A percentile compares a stretch with the other conserved stretches of the same genome.
Conservation (phyloP, 1,140 invertebrate genomes). For the Drosophila kohkoa region DNA sequence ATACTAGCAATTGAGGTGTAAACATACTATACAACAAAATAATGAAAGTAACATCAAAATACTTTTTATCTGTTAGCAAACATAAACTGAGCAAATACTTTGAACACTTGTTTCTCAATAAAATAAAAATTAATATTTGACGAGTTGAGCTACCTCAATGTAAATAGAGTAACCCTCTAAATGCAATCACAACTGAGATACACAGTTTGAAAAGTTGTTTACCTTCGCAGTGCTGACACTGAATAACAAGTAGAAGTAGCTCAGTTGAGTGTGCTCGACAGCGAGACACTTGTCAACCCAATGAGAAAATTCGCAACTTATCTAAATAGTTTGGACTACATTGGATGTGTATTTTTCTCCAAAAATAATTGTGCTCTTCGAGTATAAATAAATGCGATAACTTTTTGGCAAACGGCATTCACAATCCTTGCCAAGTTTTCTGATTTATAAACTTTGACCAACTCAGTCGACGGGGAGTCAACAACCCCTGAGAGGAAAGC, state of each 20-base stretch:
- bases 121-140: neutral
- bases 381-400: conserved; percentile 20
- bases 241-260: conserved; percentile 21
- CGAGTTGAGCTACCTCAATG: neutral
- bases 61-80: too few species aligned
- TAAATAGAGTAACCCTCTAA: conserved; percentile 16
- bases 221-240: conserved; percentile 46
- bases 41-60: too few species aligned
- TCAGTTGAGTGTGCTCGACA: neutral
- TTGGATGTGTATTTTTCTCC: neutral
- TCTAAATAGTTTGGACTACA: neutral
- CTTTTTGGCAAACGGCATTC: conserved; percentile 47
- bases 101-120: too few species aligned
- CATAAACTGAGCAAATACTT: too few species aligned
- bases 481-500: conserved; percentile 19
- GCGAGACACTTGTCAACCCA: neutral
- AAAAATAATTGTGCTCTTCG: neutral
- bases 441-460: conserved; percentile 27
- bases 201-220: conserved; percentile 44
- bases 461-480: neutral
- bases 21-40: too few species aligned
- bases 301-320: neutral
- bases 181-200: conserved; percentile 41
- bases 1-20: conserved; percentile 17
- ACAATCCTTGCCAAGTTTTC: conserved; percentile 56